Evolutionary conservation across 2,888 invertebrate species (phyloP).

Genomic region (Chrysolina americana): DNA sequence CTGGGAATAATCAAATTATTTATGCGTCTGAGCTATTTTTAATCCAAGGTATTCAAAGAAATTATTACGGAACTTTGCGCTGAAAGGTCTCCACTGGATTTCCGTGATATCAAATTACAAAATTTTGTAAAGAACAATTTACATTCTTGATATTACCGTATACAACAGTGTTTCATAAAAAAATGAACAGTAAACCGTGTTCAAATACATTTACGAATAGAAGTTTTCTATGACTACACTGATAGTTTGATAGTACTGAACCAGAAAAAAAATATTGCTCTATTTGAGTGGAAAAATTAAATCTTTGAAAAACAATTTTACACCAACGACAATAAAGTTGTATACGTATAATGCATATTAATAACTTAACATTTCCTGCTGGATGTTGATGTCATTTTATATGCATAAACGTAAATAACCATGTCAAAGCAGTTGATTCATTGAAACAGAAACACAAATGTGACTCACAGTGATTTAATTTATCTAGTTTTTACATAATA

Average conservation of each 20-base stretch:
- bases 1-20: constrained; percentile 2
- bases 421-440: constrained; percentile 1
- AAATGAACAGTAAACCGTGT: too few species aligned
- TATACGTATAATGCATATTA: neutral
- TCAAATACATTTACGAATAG: too few species aligned
- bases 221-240: too few species aligned
- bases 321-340: neutral
- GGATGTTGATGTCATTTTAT: constrained; percentile 3
- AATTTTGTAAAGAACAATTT: too few species aligned
- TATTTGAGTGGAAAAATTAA: too few species aligned
- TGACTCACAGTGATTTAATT: neutral
- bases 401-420: neutral
- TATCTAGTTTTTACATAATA: neutral
- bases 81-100: neutral
- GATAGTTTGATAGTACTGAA: too few species aligned
- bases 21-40: constrained; percentile 12
- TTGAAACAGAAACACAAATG: neutral
- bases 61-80: neutral
- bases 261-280: too few species aligned
- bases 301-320: too few species aligned
- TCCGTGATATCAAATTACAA: too few species aligned
- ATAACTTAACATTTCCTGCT: neutral
- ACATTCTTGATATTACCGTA: too few species aligned
- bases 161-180: too few species aligned
- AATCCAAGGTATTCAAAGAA: constrained; percentile 13